phyloP scores from a whole-genome alignment of 2,797 vertebrate species.

The Otolemur crassicaudatus region DNA sequence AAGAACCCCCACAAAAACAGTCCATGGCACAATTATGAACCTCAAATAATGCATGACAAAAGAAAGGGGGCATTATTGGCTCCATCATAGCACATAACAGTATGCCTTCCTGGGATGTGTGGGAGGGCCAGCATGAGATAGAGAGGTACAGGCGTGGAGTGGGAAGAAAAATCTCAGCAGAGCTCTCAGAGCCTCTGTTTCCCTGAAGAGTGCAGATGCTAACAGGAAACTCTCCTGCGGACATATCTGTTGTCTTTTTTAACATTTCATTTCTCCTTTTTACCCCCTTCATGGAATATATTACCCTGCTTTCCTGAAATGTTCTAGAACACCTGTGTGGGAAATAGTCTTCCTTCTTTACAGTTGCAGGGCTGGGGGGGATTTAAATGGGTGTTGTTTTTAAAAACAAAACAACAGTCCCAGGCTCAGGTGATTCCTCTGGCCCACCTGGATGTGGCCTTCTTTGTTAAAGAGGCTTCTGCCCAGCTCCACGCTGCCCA shows the following conservation, averaged over 20 bases:
- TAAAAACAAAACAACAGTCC: neutral
- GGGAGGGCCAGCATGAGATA: neutral
- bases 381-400: neutral
- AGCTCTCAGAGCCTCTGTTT: neutral
- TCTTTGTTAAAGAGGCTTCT: neutral
- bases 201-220: neutral
- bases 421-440: neutral
- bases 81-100: neutral
- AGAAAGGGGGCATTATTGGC: slow-evolving; percentile 3
- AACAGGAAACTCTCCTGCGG: neutral
- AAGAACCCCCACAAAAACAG: neutral
- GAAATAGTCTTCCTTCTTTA: slow-evolving; percentile 20
- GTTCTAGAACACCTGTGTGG: neutral
- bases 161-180: neutral
- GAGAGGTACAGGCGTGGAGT: neutral
- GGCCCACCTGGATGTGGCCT: neutral
- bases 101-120: neutral
- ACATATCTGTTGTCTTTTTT: neutral
- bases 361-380: neutral
- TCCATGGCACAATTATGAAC: neutral
- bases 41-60: slow-evolving; percentile 6
- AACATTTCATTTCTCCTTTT: neutral
- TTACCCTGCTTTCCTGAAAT: neutral
- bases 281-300: neutral
- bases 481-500: neutral